Evolutionary conservation across 2,888 invertebrate species (phyloP).

Genomic region (Ecdyonurus torrentis): DNA sequence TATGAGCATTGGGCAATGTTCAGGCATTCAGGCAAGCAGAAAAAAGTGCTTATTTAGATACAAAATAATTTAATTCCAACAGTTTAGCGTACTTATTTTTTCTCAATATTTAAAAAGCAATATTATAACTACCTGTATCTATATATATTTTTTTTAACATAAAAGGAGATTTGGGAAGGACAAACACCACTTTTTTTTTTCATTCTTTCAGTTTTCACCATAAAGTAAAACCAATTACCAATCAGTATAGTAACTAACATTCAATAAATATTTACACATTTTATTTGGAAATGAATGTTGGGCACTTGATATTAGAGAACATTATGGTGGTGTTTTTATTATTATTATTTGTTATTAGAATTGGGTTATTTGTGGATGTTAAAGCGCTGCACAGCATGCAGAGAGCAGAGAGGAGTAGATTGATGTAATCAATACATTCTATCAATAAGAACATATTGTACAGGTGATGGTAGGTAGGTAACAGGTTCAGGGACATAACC

Average conservation of each 20-base stretch:
- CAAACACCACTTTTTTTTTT: neutral
- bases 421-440: constrained; percentile 9
- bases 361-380: neutral
- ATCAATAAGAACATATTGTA: constrained; percentile 9
- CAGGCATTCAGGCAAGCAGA: neutral
- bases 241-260: no score
- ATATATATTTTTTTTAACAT: no score
- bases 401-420: neutral
- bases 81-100: no score
- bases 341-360: neutral
- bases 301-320: neutral
- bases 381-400: neutral
- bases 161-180: no score
- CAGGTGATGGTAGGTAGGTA: constrained; percentile 8
- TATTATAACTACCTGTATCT: no score
- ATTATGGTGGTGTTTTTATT: neutral
- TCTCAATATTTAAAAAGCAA: no score
- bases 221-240: no score
- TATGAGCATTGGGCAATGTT: neutral
- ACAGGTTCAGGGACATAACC: constrained; percentile 5
- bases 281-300: no score
- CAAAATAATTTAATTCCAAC: neutral
- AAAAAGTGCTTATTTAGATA: neutral
- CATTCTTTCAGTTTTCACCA: no score
- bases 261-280: no score